These are phyloP conservation scores for Caenorhabditis remanei DNA, from an alignment of 1,140 invertebrate genomes.

Conservation along the genomic window DNA sequence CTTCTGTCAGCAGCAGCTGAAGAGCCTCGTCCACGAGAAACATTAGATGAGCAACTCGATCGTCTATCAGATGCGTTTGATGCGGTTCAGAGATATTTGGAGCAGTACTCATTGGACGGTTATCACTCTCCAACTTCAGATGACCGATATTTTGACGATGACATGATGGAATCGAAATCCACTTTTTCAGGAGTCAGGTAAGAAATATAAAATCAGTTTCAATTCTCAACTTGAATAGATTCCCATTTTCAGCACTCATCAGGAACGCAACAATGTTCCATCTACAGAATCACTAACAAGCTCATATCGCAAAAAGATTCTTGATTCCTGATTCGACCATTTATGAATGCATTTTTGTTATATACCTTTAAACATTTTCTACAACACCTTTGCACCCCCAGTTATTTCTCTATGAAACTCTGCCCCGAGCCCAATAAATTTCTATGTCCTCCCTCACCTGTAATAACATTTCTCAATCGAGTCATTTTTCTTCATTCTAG, in stretches of 20 bases:
- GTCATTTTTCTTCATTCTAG: background rate
- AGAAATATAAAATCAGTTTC: background rate
- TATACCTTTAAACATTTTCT: background rate
- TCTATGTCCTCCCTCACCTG: conserved; percentile 1
- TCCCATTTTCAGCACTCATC: conserved; percentile 15
- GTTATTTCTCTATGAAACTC: background rate
- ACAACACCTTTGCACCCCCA: background rate
- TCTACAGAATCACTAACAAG: conserved; percentile 38
- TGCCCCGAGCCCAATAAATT: background rate
- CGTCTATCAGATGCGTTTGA: conserved; percentile 66
- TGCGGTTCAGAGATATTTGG: conserved; percentile 65
- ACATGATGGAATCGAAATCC: conserved; percentile 8
- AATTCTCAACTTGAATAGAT: background rate
- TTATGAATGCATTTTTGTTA: background rate
- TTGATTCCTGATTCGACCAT: conserved; percentile 10
- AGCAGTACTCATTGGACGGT: conserved; percentile 60
- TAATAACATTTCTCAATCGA: conserved; percentile 8
- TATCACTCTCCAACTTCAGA: conserved; percentile 56
- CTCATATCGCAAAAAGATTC: conserved; percentile 30
- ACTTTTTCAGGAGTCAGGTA: conserved; percentile 36
- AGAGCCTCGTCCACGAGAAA: conserved; percentile 64
- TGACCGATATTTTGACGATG: conserved; percentile 40
- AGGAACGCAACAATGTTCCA: background rate
- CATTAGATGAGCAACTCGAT: conserved; percentile 64
- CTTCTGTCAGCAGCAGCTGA: conserved; percentile 65